Evolutionary conservation across 2,113 vertebrate genomes (phyloP).

Genomic region (Elaphurus davidianus): DNA sequence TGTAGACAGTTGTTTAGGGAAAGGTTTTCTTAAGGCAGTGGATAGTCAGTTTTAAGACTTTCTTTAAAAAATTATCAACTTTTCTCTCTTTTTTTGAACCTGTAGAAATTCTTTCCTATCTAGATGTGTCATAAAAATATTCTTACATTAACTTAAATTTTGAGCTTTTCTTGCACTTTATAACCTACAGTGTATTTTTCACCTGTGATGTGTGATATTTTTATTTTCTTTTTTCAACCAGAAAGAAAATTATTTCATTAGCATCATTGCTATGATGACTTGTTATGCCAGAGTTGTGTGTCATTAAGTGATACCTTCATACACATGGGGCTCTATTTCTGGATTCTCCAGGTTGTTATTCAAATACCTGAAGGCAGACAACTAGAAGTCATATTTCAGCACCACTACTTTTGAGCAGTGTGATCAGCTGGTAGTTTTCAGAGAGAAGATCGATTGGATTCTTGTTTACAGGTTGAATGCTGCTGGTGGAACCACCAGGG

Average conservation of each 20-base stretch:
- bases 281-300: background rate
- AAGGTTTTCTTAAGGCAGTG: background rate
- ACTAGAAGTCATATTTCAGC: background rate
- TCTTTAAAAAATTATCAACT: background rate
- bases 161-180: background rate
- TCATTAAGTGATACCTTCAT: accelerated
- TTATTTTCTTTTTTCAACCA: background rate
- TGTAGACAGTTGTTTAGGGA: background rate
- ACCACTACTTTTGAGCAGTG: background rate
- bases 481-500: background rate
- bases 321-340: background rate
- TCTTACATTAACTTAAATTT: background rate
- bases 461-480: background rate
- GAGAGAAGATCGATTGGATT: background rate
- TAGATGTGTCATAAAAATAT: background rate
- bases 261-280: background rate
- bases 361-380: background rate
- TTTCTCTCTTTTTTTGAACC: background rate
- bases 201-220: background rate
- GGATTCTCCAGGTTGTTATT: background rate
- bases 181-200: background rate
- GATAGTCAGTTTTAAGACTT: background rate
- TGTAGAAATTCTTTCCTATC: background rate
- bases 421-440: background rate
- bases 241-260: background rate